A percentile compares a stretch with the other conserved stretches of the same genome.
phyloP scores from a whole-genome alignment of 2,797 vertebrate species.

The Pangasius macronema region DNA sequence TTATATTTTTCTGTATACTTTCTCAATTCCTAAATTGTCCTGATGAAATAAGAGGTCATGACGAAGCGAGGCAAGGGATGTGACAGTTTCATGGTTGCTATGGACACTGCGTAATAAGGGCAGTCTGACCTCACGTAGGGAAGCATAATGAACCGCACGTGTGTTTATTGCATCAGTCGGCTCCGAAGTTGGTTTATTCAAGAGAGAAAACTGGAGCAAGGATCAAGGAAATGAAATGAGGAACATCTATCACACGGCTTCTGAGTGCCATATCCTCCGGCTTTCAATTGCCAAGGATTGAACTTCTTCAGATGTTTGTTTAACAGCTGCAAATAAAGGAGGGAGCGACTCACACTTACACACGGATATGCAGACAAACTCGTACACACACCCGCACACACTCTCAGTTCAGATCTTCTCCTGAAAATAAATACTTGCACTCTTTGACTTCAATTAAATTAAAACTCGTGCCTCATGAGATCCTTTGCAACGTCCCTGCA shows the following conservation, averaged over 20 bases:
- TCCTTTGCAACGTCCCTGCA: conserved; percentile 18
- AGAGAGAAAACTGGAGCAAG: neutral
- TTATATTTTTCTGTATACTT: neutral
- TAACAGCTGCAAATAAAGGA: conserved; percentile 47
- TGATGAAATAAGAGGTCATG: conserved; percentile 18
- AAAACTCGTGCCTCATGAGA: conserved; percentile 43
- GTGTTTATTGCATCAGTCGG: conserved; percentile 35
- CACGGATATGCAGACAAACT: neutral
- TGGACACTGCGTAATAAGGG: conserved; percentile 49
- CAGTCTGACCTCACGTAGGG: conserved; percentile 48
- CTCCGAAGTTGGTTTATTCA: conserved; percentile 12
- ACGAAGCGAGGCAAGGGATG: conserved; percentile 17
- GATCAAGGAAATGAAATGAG: conserved; percentile 28
- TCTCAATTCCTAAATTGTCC: neutral
- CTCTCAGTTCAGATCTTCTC: conserved; percentile 20
- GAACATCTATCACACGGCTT: conserved; percentile 24
- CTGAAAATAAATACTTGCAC: conserved; percentile 41
- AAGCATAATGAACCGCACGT: conserved; percentile 41
- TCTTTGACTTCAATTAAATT: conserved; percentile 48
- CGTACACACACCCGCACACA: neutral
- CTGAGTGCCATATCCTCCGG: neutral
- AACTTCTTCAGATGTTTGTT: conserved; percentile 39
- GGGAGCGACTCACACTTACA: conserved; percentile 27
- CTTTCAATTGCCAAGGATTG: conserved; percentile 28
- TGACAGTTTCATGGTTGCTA: conserved; percentile 55